A percentile compares a stretch with the other conserved stretches of the same genome.
Evolutionary conservation across 2,888 invertebrate species (phyloP).

Genomic region (Frankliniella fusca): DNA sequence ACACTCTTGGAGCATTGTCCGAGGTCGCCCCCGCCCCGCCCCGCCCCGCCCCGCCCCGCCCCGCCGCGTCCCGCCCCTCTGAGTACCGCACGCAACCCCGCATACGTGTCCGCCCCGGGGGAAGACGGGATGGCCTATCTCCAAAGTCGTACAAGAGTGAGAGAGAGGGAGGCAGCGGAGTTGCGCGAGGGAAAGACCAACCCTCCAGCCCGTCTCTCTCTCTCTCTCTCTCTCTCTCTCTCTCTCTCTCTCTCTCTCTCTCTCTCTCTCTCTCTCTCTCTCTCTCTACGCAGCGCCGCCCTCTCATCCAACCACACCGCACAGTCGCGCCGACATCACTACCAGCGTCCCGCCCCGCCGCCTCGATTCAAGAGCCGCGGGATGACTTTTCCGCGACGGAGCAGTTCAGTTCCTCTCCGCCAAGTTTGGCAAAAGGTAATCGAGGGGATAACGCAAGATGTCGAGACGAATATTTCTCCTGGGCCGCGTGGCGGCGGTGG

Average conservation of each 20-base stretch:
- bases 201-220: neutral
- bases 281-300: no score
- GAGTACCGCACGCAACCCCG: neutral
- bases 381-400: neutral
- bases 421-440: slow-evolving; percentile 1
- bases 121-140: neutral
- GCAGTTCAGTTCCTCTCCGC: neutral
- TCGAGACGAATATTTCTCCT: no score
- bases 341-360: neutral
- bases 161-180: neutral
- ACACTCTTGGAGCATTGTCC: neutral
- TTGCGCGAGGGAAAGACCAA: neutral
- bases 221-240: no score
- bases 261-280: neutral
- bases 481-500: neutral
- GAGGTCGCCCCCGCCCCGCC: neutral
- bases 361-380: neutral
- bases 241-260: no score
- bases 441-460: neutral
- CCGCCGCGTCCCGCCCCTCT: no score
- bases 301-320: neutral
- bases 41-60: no score
- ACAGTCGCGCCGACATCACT: neutral
- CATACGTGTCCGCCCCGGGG: neutral
- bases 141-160: neutral